Base-by-base conservation (phyloP, 2,888 invertebrate species). In the Brenthis ino region DNA sequence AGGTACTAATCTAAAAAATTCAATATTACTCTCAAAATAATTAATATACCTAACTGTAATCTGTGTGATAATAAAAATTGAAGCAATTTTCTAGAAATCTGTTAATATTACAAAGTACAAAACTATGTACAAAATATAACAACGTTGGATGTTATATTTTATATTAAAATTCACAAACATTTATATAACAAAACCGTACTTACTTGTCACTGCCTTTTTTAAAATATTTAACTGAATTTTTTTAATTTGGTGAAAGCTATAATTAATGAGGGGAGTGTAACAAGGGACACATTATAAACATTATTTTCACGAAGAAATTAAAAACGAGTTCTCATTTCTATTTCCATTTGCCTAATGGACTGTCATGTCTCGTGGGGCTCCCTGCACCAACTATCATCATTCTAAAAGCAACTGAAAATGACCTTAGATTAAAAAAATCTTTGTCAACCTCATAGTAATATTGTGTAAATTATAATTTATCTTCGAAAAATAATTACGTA, bases 331-430 rank as follows among this genome's bases (percentile, higher is more conserved):
- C 86, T 86, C 87, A 87, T 91, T 90, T 85, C 86, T 83, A 84
- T 66, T 67, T 65, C 88, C 90, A 91, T 92, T 91, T 92, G 84
- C 85, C 83, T 92, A 92, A 91, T 91, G 92, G 90, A 88, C 87
- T 88, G 88, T 88, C 87, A 85, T 80, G 86, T 85, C 91, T 86
- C 91, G 76, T 82, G 91, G 91, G 91, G 48, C 50, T 88, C 85
- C 86, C 81, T 75, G 82, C 85, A 82, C 53, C 80, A 84, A 91
- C 89, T 90, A 91, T 72, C 71, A 71, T 73, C 71, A 72, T 60
- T 68, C 63, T 71, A 66, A 71, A 72, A 72, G 72, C 68, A 69
- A 69, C 57, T 63, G 60, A 60, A 71, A 69, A 68, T 67, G 55
- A 64, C 69, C 68, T 61, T 64, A 70, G 66, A 68, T 67, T 68